These are phyloP conservation scores for Acrossocheilus wenchowensis DNA, from an alignment of 2,797 vertebrate genomes.

Conservation along the genomic window DNA sequence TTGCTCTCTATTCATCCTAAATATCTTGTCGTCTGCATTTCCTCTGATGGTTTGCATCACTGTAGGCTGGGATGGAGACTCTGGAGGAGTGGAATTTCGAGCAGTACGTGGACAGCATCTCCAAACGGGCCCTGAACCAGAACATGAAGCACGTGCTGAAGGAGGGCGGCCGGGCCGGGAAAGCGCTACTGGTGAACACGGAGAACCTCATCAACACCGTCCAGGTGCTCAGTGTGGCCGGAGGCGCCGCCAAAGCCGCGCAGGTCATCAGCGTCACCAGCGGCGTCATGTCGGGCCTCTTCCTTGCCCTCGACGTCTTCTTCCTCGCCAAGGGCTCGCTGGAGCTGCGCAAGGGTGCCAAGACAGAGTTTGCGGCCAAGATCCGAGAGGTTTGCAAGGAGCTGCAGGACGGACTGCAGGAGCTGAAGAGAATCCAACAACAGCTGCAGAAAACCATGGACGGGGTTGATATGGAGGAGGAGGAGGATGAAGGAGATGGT, in stretches of 20 bases:
- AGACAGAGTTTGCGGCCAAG: constrained; percentile 76
- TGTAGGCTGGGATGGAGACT: constrained; percentile 75
- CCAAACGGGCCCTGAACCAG: constrained; percentile 77
- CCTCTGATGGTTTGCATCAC: not conserved
- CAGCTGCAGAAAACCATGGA: constrained; percentile 77
- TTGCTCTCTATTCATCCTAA: not conserved
- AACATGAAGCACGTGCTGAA: constrained; percentile 79
- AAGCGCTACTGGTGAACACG: constrained; percentile 75
- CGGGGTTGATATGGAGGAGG: constrained; percentile 69
- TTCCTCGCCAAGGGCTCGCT: constrained; percentile 80
- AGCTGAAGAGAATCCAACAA: constrained; percentile 74
- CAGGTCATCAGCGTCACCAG: constrained; percentile 77
- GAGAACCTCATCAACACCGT: constrained; percentile 77
- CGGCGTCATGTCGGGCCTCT: constrained; percentile 77
- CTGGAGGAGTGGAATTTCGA: constrained; percentile 79
- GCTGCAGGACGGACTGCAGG: constrained; percentile 73
- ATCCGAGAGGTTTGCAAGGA: constrained; percentile 78
- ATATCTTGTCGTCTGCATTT: not conserved
- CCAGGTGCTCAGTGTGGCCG: constrained; percentile 75
- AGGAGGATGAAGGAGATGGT: not conserved
- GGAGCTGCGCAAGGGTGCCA: constrained; percentile 77
- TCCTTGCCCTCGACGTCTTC: constrained; percentile 79
- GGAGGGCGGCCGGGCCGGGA: constrained; percentile 78
- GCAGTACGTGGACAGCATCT: constrained; percentile 74
- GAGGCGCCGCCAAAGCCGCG: constrained; percentile 75